Percentiles rank a stretch among this genome's conserved stretches.
phyloP scores from a whole-genome alignment of 2,888 invertebrate genomes.

The Thera obeliscata region DNA sequence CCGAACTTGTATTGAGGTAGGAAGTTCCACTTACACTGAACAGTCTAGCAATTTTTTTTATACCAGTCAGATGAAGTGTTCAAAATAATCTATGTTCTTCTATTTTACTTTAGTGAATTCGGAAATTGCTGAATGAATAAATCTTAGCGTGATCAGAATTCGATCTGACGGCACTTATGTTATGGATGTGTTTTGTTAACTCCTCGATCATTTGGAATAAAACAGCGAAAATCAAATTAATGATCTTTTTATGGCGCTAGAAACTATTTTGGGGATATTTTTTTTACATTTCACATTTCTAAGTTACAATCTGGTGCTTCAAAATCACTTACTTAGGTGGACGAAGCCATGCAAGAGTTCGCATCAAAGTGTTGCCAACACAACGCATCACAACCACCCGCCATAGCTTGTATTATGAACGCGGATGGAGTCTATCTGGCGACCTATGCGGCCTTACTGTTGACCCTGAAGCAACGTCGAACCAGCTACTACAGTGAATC shows the following conservation, averaged over 20 bases:
- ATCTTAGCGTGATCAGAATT: too few relatives aligned
- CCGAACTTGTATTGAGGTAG: slow-evolving; percentile 91
- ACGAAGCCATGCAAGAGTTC: slow-evolving; percentile 95
- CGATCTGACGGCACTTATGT: too few relatives aligned
- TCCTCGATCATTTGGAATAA: too few relatives aligned
- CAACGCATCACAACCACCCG: slow-evolving; percentile 86
- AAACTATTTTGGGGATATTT: too few relatives aligned
- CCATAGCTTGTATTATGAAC: slow-evolving; percentile 92
- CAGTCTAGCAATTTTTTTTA: too few relatives aligned
- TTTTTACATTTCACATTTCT: neutral
- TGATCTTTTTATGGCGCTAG: too few relatives aligned
- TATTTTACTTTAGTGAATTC: too few relatives aligned
- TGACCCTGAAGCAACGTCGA: slow-evolving; percentile 92
- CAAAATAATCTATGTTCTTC: too few relatives aligned
- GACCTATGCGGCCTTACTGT: slow-evolving; percentile 92
- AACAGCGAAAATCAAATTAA: too few relatives aligned
- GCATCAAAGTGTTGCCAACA: slow-evolving; percentile 95
- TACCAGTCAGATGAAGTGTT: too few relatives aligned
- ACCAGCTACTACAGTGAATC: slow-evolving; percentile 89
- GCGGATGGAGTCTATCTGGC: slow-evolving; percentile 97
- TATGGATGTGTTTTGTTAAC: too few relatives aligned
- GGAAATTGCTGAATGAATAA: too few relatives aligned
- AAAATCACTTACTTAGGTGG: slow-evolving; percentile 81
- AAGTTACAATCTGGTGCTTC: neutral
- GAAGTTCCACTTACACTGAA: slow-evolving; percentile 53